Evolutionary conservation across 2,113 vertebrate genomes (phyloP), one percentile per base, ranked within the genome.

Genomic region (Monopterus albus): DNA sequence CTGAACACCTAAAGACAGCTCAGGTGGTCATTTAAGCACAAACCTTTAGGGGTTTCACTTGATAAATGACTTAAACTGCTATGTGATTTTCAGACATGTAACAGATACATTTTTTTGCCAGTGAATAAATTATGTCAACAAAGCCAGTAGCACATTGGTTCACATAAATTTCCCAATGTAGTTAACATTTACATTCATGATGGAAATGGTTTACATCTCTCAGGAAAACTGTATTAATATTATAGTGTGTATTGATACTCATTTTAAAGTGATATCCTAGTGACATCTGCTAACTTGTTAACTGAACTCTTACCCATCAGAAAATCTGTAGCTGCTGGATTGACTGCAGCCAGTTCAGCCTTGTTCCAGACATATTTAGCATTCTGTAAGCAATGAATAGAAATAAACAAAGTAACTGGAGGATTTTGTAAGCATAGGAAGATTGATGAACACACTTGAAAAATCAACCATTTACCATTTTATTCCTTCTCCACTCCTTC

Each of bases 311-410:
- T 91, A 95, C 94, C 94, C 61, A 95, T 92, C 7, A 95, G 78
- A 60, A 92, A 93, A 50, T 94, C 86, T 33, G 94, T 93, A 0
- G 69, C 71, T 15, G 15, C 29, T 18, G 88, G 89, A 31, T 94
- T 50, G 36, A 94, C 79, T 0, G 65, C 76, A 77, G 93, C 86
- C 47, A 95, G 80, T 0, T 89, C 31, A 23, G 3, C 1, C 83
- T 91, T 94, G 75, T 94, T 93, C 94, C 94, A 95, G 36, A 95
- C 93, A 75, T 94, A 95, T 58, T 75, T 40, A 7, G 82, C 89
- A 1, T 82, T 91, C 94, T 94, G 75, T 46, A 0, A 28, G 39
- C 14, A 39, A 31, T 13, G 3, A 57, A 56, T 23, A 25, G 12
- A 31, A 31, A 31, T 31, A 7, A 11, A 61, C 26, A 7, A 10